Percentiles rank a stretch among this genome's conserved stretches.
These are phyloP conservation scores for Eristalis intricaria DNA, from an alignment of 2,888 invertebrate genomes.

Conservation along the genomic window DNA sequence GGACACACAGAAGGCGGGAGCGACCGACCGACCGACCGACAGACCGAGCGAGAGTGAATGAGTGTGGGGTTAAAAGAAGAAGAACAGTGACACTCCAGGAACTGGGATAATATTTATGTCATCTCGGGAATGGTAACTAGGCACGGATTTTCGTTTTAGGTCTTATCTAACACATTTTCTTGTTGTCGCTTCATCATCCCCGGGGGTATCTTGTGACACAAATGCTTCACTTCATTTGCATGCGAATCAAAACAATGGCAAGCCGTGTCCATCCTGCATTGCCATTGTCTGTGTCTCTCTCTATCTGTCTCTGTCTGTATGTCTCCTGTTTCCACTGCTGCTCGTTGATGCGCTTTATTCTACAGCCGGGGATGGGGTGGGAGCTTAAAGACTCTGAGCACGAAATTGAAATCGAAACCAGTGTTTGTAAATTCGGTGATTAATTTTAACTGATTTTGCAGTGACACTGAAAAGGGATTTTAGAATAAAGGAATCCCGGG, in stretches of 20 bases:
- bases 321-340: neutral
- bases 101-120: constrained; percentile 71
- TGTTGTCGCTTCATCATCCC: constrained; percentile 37
- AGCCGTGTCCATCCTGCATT: constrained; percentile 61
- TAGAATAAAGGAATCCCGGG: neutral
- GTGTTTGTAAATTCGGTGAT: neutral
- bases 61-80: constrained; percentile 12
- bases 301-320: neutral
- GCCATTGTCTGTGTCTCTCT: constrained; percentile 31
- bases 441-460: neutral
- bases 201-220: constrained; percentile 60
- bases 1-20: constrained; percentile 7
- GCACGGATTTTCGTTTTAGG: constrained; percentile 64
- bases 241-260: constrained; percentile 65
- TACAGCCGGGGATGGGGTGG: neutral
- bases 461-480: neutral
- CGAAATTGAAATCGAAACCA: neutral
- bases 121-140: constrained; percentile 69
- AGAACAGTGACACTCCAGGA: constrained; percentile 66
- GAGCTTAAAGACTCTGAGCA: neutral
- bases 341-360: neutral
- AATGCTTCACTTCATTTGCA: constrained; percentile 70
- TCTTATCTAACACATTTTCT: constrained; percentile 57
- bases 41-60: neutral
- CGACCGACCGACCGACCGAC: neutral